Percentiles rank a stretch among this genome's conserved stretches.
These are phyloP conservation scores for Synergus umbraculus DNA, from an alignment of 2,888 invertebrate species.

Conservation along the genomic window DNA sequence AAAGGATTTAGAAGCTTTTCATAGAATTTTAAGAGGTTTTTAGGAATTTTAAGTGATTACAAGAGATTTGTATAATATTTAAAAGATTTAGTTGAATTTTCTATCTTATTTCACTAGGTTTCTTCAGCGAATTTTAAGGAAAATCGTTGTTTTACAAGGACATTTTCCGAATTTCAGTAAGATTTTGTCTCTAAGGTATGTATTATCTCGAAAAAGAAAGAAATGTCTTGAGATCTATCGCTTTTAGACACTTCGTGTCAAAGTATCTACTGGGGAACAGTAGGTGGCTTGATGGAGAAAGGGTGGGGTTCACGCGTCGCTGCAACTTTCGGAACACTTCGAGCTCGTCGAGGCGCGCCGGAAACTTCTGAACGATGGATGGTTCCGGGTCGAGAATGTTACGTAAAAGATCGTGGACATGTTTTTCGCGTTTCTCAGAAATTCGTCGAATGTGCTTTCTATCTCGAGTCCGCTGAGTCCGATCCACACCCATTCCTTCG, in stretches of 20 bases:
- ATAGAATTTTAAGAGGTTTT: too few relatives aligned
- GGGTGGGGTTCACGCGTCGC: conserved; percentile 57
- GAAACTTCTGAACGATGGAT: conserved; percentile 63
- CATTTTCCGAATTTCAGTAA: not conserved
- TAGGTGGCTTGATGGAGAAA: conserved; percentile 2
- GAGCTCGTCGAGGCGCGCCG: conserved; percentile 55
- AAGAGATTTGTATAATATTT: too few relatives aligned
- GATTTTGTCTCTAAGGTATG: not conserved
- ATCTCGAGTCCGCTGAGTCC: conserved; percentile 11
- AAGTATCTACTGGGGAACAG: conserved; percentile 18
- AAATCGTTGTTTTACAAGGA: not conserved
- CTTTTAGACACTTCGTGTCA: conserved; percentile 34
- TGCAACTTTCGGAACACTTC: conserved; percentile 58
- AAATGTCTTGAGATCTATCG: conserved; percentile 2
- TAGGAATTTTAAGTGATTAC: too few relatives aligned
- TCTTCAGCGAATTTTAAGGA: not conserved
- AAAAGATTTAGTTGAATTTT: too few relatives aligned
- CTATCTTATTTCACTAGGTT: not conserved
- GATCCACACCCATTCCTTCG: not conserved
- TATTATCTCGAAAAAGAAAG: not conserved
- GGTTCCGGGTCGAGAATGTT: conserved; percentile 55
- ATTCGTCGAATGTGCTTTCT: conserved; percentile 52
- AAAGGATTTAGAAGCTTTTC: too few relatives aligned
- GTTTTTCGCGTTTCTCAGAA: conserved; percentile 44
- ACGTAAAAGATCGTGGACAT: conserved; percentile 57